phyloP scores from a whole-genome alignment of 1,140 invertebrate species.

The Brachionus rubens region DNA sequence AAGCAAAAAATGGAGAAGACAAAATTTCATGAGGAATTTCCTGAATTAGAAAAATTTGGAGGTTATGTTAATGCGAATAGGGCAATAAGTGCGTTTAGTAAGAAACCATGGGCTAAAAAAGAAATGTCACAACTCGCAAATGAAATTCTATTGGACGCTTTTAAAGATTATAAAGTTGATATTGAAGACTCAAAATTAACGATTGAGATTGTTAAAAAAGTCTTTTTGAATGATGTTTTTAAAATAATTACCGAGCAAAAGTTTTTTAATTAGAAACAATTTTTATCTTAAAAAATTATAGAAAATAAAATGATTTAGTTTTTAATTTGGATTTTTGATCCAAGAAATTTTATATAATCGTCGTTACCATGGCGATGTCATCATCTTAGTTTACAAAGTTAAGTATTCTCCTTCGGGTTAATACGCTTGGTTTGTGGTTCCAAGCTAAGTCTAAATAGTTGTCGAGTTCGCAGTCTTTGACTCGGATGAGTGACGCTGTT shows the following conservation, averaged over 20 bases:
- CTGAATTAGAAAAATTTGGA: background rate
- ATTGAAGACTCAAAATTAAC: background rate
- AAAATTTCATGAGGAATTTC: background rate
- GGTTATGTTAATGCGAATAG: slow-evolving; percentile 18
- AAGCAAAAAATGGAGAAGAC: background rate
- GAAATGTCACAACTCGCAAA: background rate
- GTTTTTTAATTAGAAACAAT: background rate
- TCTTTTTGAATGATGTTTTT: background rate
- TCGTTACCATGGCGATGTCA: too few relatives aligned
- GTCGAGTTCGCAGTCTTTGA: too few relatives aligned
- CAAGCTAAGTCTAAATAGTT: too few relatives aligned
- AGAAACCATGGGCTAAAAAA: slow-evolving; percentile 12
- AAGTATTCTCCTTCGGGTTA: too few relatives aligned
- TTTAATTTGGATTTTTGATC: too few relatives aligned
- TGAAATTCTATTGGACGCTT: slow-evolving; percentile 3
- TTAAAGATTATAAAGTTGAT: slow-evolving; percentile 32
- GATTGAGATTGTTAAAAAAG: slow-evolving; percentile 4
- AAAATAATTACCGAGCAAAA: slow-evolving; percentile 11
- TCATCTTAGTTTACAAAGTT: too few relatives aligned
- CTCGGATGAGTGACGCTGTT: too few relatives aligned
- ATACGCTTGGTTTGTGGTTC: too few relatives aligned
- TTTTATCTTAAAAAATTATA: too few relatives aligned
- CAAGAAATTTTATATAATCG: too few relatives aligned
- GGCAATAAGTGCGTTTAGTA: slow-evolving; percentile 13
- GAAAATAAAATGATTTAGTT: too few relatives aligned